Conservation (phyloP, 2,113 vertebrate genomes). For the Solea senegalensis region DNA sequence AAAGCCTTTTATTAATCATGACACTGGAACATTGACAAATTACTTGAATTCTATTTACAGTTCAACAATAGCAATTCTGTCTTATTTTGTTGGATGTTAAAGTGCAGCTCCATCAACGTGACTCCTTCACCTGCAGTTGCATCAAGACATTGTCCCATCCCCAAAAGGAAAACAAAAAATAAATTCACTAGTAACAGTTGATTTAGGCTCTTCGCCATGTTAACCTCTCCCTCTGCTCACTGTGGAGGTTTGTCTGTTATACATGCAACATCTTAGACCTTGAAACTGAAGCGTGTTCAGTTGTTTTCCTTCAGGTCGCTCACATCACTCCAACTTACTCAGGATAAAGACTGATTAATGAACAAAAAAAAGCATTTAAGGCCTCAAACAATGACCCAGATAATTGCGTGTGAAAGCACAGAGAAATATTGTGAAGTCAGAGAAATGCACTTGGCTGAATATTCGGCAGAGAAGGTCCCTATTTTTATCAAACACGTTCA, state of each 20-base stretch:
- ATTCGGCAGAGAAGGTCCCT: slow-evolving; percentile 1
- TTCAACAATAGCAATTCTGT: slow-evolving; percentile 15
- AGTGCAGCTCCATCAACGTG: slow-evolving; percentile 57
- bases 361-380: slow-evolving; percentile 9
- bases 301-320: neutral
- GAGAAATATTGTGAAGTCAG: slow-evolving; percentile 2
- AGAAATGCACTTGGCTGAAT: neutral
- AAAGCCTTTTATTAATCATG: slow-evolving; percentile 58
- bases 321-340: neutral
- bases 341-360: slow-evolving; percentile 13
- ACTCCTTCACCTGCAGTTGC: slow-evolving; percentile 24
- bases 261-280: neutral
- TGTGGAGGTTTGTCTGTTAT: neutral
- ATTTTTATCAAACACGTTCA: neutral
- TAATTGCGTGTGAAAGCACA: neutral
- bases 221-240: neutral
- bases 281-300: slow-evolving; percentile 1
- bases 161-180: neutral
- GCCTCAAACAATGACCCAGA: neutral
- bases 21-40: slow-evolving; percentile 48
- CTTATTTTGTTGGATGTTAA: slow-evolving; percentile 41
- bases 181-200: slow-evolving; percentile 19
- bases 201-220: neutral
- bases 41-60: slow-evolving; percentile 67
- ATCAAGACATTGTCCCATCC: slow-evolving; percentile 9